Evolutionary conservation across 2,888 invertebrate species (phyloP), one percentile per base, ranked within the genome.

Genomic region (Eupsilia transversa): DNA sequence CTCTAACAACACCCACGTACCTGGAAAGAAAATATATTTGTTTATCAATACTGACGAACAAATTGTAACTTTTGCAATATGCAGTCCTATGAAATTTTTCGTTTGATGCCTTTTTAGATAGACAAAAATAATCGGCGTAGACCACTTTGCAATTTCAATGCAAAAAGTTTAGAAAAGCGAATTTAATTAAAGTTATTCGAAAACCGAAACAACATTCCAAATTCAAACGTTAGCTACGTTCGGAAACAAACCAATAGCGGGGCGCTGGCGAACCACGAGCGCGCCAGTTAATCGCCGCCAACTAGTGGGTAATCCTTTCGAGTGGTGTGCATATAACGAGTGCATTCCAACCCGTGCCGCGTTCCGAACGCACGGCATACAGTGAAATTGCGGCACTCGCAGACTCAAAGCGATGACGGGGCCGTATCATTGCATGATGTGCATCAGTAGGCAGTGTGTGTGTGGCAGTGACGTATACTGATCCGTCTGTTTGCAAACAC

Each of bases 281-380:
- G 90, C 91, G 91, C 89, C 91, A 91, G 94, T 94, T 95, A 95
- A 95, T 95, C 95, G 95, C 91, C 91, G 92, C 93, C 93, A 94
- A 94, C 94, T 93, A 94, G 93, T 91, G 92, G 93, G 94, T 95
- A 95, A 95, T 95, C 95, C 95, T 93, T 93, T 94, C 93, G 93
- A 95, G 94, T 94, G 93, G 92, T 92, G 94, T 93, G 94, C 94
- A 94, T 94, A 94, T 93, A 95, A 94, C 94, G 92, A 93, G 92
- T 94, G 93, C 94, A 92, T 92, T 91, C 93, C 91, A 89, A 90
- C 86, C 91, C 90, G 89, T 89, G 88, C 89, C 90, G 88, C 88
- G 90, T 89, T 89, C 87, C 85, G 83, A 87, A 89, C 89, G 89
- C 89, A 88, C 87, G 83, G 87, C 89, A 88, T 87, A 89, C 88